Conservation (phyloP, 2,797 vertebrate genomes). For the Spondyliosoma cantharus region DNA sequence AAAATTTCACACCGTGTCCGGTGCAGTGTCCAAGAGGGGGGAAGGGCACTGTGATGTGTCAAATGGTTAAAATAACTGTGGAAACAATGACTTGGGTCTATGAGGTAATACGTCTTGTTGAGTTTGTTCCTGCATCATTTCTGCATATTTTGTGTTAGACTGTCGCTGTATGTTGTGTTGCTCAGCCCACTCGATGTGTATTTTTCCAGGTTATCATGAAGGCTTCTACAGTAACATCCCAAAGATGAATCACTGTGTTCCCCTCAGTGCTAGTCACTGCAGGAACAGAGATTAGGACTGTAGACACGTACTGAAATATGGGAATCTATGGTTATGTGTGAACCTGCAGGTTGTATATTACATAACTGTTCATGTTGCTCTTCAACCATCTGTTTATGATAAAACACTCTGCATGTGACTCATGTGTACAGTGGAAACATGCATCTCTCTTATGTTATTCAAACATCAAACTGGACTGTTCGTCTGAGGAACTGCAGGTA, state of each 20-base stretch:
- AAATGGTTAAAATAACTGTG: constrained; percentile 70
- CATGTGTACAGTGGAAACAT: constrained; percentile 72
- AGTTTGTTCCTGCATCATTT: constrained; percentile 27
- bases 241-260: constrained; percentile 52
- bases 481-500: constrained; percentile 31
- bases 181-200: constrained; percentile 10
- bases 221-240: constrained; percentile 26
- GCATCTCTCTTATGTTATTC: constrained; percentile 56
- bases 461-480: constrained; percentile 40
- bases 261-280: constrained; percentile 25
- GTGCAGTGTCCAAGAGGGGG: constrained; percentile 45
- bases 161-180: constrained; percentile 18
- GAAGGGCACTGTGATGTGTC: constrained; percentile 52
- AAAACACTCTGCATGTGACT: constrained; percentile 57
- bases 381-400: constrained; percentile 36
- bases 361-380: constrained; percentile 3
- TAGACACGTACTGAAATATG: constrained; percentile 17
- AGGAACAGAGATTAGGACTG: constrained; percentile 34
- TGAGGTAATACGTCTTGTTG: constrained; percentile 47
- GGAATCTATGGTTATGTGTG: constrained; percentile 1
- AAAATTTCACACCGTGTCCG: constrained; percentile 58
- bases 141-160: constrained; percentile 21
- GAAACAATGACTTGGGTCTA: constrained; percentile 72
- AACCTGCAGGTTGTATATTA: constrained; percentile 19
- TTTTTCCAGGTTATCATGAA: constrained; percentile 45